Conservation (phyloP, 2,888 invertebrate species). For the Chesias legatella region DNA sequence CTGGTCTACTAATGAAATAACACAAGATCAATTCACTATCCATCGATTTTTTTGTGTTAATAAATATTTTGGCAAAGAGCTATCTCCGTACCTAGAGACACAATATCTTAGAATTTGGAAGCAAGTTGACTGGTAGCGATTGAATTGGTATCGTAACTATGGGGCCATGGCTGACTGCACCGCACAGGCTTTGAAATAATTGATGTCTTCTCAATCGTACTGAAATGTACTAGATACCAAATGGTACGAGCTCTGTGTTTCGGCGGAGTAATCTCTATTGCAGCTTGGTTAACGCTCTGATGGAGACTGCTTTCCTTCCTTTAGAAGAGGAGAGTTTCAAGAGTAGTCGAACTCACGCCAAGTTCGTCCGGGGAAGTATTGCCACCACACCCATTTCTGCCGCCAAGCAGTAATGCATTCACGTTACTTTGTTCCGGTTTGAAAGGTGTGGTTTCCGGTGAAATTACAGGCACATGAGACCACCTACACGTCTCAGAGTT, state of each 20-base stretch:
- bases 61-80: conserved; percentile 1
- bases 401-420: too few relatives aligned
- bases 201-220: conserved; percentile 46
- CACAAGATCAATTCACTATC: too few relatives aligned
- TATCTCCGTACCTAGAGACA: conserved; percentile 23
- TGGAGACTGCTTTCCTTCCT: conserved; percentile 1
- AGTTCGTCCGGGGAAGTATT: too few relatives aligned
- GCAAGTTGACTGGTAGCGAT: conserved; percentile 39
- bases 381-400: too few relatives aligned
- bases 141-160: conserved; percentile 32
- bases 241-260: conserved; percentile 21
- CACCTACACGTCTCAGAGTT: too few relatives aligned
- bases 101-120: conserved; percentile 42
- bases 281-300: conserved; percentile 6
- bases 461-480: too few relatives aligned
- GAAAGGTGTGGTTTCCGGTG: too few relatives aligned
- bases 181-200: conserved; percentile 47
- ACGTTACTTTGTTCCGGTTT: too few relatives aligned
- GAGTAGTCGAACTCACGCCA: too few relatives aligned
- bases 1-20: too few relatives aligned
- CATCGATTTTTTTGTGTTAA: too few relatives aligned
- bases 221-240: conserved; percentile 35
- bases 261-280: conserved; percentile 17
- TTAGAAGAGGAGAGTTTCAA: too few relatives aligned
- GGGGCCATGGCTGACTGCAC: conserved; percentile 32